Evolutionary conservation across 1,140 invertebrate species (phyloP), one percentile per base, ranked within the genome.

Genomic region (Matsumurasca onukii): DNA sequence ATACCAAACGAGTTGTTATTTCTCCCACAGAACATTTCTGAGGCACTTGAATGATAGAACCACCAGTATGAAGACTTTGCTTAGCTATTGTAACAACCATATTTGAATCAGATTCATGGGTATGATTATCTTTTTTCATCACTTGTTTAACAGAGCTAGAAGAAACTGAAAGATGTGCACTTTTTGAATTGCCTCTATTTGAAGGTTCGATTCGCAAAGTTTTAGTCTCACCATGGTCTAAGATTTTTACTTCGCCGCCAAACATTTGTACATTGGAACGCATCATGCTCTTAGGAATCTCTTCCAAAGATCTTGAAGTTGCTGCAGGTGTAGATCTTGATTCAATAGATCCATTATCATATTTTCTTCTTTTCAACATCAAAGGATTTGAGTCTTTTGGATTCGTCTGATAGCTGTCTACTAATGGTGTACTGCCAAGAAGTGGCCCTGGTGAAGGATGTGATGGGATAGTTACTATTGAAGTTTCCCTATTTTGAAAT

Each of bases 391-490:
- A 31, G 24, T 68, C 39, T 20, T 17, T 20, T 20, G 49, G n/a
- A 52, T n/a, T 31, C 24, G 49, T 65, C 49, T 49, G 15, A 17
- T 72, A 71, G 57, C 76, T 79, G 62, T 91, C 89, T n/a, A 93
- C 88, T 27, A 93, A 78, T 31, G 89, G 83, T 9, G 91, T 93
- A 72, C 90, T 90, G 1, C 91, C 90, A 20, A 92, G 79, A 68
- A 92, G 80, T 0, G 92, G 91, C 0, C 91, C 91, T 0, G 91
- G 91, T 12, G 90, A 92, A 9, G 89, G 88, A 9, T 91, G 77
- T 0, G 89, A 82, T 68, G 84, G 61, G 15, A 63, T n/a, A 3
- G 63, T 62, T 1, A 62, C 22, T 15, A 68, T 57, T 27, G 67
- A 45, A n/a, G n/a, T n/a, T n/a, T n/a, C 20, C 57, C 31, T 30